Evolutionary conservation across 1,140 invertebrate species (phyloP), one percentile per base, ranked within the genome.

Genomic region (Halyomorpha halys): DNA sequence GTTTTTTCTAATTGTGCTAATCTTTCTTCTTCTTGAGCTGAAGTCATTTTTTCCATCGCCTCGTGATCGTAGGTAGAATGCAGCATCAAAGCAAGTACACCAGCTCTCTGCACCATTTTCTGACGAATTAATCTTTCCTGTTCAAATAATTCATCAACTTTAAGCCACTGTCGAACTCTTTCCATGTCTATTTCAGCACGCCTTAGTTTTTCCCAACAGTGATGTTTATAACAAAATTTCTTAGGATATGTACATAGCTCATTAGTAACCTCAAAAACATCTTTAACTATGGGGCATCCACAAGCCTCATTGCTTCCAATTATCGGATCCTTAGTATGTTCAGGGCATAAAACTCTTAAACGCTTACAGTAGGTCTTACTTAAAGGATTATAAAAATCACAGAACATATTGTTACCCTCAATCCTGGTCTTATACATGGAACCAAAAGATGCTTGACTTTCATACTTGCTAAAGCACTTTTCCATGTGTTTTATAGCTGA

Each of bases 281-380:
- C 86, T 15, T 82, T 82, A 0, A 92, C 86, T 0, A 97, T 72
- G 0, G 94, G 94, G 76, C 89, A 95, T 0, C 94, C 94, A 74
- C 94, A 98, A 0, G 97, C 79, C 75, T 91, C 87, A 13, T 80
- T 80, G 68, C 88, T 87, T 62, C 77, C 82, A 34, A 96, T 85
- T 79, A 96, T 94, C 0, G 91, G 87, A 72, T 98, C 94, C 78
- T 98, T 98, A 66, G 88, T 92, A 74, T 99, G 97, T 72, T 99
- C 97, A 0, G 97, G 94, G 76, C 97, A 99, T 23, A 99, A 79
- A 2, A 98, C 92, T 69, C 91, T 82, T 16, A 99, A 76, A 59
- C 96, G 76, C 76, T 98, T 99, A 76, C 96, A 99, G 72, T 98
- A 99, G 0, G 94, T 97, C 62, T 85, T 82, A 71, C 89, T 93